Base-by-base conservation (phyloP, 1,140 invertebrate species). In the Cepaea nemoralis region DNA sequence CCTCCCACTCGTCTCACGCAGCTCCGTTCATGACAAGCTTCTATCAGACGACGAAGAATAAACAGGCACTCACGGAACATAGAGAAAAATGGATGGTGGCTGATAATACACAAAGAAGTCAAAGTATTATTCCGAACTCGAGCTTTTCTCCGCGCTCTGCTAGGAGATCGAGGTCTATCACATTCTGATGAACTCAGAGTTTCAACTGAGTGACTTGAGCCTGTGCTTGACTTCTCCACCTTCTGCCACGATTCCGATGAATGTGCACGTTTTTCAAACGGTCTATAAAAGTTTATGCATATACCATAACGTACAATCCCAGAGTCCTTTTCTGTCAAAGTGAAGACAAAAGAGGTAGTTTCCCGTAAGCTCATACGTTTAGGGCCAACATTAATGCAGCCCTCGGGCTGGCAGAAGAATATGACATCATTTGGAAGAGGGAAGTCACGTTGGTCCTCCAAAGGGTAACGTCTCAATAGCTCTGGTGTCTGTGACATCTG, bases 401-500 rank as follows among this genome's bases (percentile, higher is more conserved):
- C 98, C 93, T 99, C 99, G 0, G 99, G 99, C 92, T 99, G 99
- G 91, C 99, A 99, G 92, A 99, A 99, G 90, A 98, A 99, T 12
- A 99, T 97, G 94, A 99, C 98, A 92, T 99, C 98, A 86, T 97
- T 92, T 0, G 98, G 97, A 82, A 99, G 92, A 0, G 96, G 95
- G 92, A 99, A 99, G 92, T 99, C 99, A 89, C 92, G 90, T 91
- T 99, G 98, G 92, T 99, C 98, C 83, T 98, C 96, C 12, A 97
- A 93, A 0, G 98, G 98, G 92, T 99, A 99, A n/a, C 98, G 94
- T 45, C 98, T 86, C 24, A 92, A 82, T 35, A 92, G 83, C 73
- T 92, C 91, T 31, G 91, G 91, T 12, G 90, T 90, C 80, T 91
- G 91, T 12, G 90, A 88, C 27, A 91, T 89, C 83, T 89, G 88